Base-by-base conservation (phyloP, 2,797 vertebrate species). In the Erithacus rubecula region DNA sequence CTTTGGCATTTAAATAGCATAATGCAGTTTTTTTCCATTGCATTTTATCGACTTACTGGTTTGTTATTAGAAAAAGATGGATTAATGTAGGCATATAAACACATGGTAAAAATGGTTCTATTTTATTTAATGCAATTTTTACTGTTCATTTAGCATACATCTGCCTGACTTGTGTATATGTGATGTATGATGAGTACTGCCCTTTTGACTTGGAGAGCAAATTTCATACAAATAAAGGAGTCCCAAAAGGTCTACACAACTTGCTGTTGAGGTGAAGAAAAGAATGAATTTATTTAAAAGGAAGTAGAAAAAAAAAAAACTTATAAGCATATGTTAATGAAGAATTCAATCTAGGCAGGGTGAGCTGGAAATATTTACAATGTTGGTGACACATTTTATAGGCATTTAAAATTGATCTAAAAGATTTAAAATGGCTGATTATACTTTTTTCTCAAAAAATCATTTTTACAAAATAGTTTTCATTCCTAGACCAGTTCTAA, bases 131-230 rank as follows among this genome's bases (percentile, higher is more conserved):
- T 37, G 8, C 5, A 62, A 14, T 58, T 71, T 7, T 8, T 17
- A 19, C 20, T 27, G 6, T 56, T 81, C 27, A 34, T 3, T 6
- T 36, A 86, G 20, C 10, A 6, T 46, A 36, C 0, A 0, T 53
- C 12, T 43, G 37, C 20, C 5, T 60, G 52, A 27, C 16, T 9
- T 51, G 3, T 77, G 12, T 29, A 27, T 15, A 53, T 2, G 2
- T 27, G 17, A 20, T 8, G 6, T 30, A 9, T 37, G 16, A 36
- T 20, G 9, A 27, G 4, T 18, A 44, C 8, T 72, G 27, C 3
- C 2, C 3, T 67, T 89, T 39, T 72, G 39, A 41, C 10, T 30
- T 22, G 32, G 9, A 88, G 4, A 83, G 7, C 8, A 72, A 59
- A 6, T 41, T 84, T 68, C 17, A 15, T 24, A 14, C 20, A 41